A percentile compares a stretch with the other conserved stretches of the same genome.
Conservation (phyloP, 1,140 invertebrate species). For the Zaprionus africanus region DNA sequence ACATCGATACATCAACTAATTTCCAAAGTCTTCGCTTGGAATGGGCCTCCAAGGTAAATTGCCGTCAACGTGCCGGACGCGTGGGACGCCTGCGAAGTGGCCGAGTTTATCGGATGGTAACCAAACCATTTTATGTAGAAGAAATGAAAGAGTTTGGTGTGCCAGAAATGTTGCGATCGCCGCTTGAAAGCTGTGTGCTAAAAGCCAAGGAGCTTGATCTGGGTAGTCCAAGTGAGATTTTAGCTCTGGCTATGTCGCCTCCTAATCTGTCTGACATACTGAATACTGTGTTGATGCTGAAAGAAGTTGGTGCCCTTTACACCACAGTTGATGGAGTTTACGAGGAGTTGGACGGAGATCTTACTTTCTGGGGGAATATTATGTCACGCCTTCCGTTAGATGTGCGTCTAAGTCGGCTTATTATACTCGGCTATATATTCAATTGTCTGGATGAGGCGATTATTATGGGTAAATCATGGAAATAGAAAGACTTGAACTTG, state of each 20-base stretch:
- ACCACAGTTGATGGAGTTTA: constrained; percentile 86
- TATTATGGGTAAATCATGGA: constrained; percentile 90
- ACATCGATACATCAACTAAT: constrained; percentile 90
- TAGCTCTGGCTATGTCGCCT: constrained; percentile 94
- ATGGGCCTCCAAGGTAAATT: constrained; percentile 96
- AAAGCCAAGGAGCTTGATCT: constrained; percentile 93
- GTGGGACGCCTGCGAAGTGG: constrained; percentile 94
- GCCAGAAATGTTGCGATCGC: constrained; percentile 93
- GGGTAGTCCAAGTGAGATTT: constrained; percentile 92
- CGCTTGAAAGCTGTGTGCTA: constrained; percentile 93
- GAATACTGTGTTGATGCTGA: constrained; percentile 92
- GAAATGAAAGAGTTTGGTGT: constrained; percentile 85
- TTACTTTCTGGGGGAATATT: constrained; percentile 94
- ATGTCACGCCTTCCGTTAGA: constrained; percentile 94
- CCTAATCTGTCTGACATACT: constrained; percentile 93
- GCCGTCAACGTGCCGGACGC: constrained; percentile 94
- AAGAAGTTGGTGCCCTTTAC: constrained; percentile 92
- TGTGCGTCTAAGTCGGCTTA: constrained; percentile 92
- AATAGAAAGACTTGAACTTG: neutral
- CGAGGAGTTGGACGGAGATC: constrained; percentile 91
- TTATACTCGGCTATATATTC: constrained; percentile 94
- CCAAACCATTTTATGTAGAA: constrained; percentile 89
- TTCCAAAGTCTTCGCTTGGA: constrained; percentile 91
- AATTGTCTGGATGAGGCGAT: constrained; percentile 93
- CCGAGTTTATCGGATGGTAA: constrained; percentile 93